Evolutionary conservation across 2,797 vertebrate species (phyloP), one percentile per base, ranked within the genome.

Genomic region (Acanthurus leucopareius): DNA sequence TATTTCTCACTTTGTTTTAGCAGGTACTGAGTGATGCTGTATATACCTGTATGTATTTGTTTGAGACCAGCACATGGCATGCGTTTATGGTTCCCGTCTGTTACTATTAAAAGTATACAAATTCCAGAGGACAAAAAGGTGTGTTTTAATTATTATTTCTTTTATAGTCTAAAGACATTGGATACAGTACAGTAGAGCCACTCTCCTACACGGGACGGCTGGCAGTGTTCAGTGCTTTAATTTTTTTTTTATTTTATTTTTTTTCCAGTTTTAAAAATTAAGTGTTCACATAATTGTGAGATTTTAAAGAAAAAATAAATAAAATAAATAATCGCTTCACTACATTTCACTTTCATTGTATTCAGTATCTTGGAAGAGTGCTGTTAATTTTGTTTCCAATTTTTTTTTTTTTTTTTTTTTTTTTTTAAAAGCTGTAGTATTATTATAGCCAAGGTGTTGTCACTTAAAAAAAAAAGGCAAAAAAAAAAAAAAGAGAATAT

Each of bases 1-100:
- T 97, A 96, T 94, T 94, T 91, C 94, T 97, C 97, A 97, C 97
- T 94, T 97, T 95, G 95, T 98, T 98, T 98, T 98, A 98, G 96
- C 97, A 97, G 98, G 98, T 99, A 98, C 98, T 97, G 97, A 97
- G 97, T 98, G 97, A 97, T 93, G 95, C 95, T 98, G 97, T 98
- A 97, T 97, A 97, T 98, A 94, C 94, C 93, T 94, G 92, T 94
- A 95, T 93, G 93, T 97, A 96, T 96, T 94, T 96, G 97, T 91
- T 97, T 97, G 96, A 96, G 95, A 97, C 93, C 96, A 97, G 95
- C 97, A 97, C 96, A 96, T 97, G 97, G 97, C 97, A 98, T 97
- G 97, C 96, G 93, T 97, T 96, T 95, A 96, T 95, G 95, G 95
- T 95, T 96, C 96, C 95, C 94, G 95, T 97, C 97, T 98, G 96